phyloP scores from a whole-genome alignment of 2,888 invertebrate genomes.

The Smittia aterrima region DNA sequence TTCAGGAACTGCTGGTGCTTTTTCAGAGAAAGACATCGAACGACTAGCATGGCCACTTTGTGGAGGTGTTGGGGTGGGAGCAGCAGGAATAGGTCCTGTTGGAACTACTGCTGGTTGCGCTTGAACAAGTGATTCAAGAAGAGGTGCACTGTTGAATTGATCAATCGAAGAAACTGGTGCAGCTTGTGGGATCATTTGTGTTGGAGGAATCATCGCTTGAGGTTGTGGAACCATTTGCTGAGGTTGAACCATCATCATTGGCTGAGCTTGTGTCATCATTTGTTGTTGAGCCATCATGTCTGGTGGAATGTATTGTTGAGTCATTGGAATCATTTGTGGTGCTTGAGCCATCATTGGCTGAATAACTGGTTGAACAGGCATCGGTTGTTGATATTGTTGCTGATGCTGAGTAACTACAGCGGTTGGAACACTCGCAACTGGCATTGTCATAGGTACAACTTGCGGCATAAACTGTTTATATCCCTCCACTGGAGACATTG shows the following conservation, averaged over 20 bases:
- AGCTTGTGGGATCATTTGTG: conserved; percentile 48
- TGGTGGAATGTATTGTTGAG: conserved; percentile 50
- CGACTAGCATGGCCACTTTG: conserved; percentile 54
- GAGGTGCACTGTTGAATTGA: conserved; percentile 46
- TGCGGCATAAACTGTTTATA: conserved; percentile 42
- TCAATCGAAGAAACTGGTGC: conserved; percentile 53
- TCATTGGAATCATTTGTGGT: conserved; percentile 53
- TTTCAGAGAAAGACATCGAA: conserved; percentile 55
- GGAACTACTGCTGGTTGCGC: conserved; percentile 38
- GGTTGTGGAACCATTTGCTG: conserved; percentile 43
- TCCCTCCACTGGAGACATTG: conserved; percentile 48
- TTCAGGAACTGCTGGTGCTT: conserved; percentile 59
- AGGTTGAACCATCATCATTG: conserved; percentile 44
- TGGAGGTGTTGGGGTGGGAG: conserved; percentile 48
- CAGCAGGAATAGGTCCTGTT: conserved; percentile 46
- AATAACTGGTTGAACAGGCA: conserved; percentile 45
- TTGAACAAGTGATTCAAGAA: conserved; percentile 35
- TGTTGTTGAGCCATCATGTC: conserved; percentile 42
- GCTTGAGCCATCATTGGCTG: conserved; percentile 47
- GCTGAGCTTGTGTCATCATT: conserved; percentile 44
- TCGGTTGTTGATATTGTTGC: conserved; percentile 22
- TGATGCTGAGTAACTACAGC: conserved; percentile 8
- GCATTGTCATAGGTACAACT: conserved; percentile 46
- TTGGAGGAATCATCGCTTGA: conserved; percentile 43
- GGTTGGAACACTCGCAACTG: neutral